phyloP scores from a whole-genome alignment of 2,113 vertebrate genomes.

The Hydropotes inermis region DNA sequence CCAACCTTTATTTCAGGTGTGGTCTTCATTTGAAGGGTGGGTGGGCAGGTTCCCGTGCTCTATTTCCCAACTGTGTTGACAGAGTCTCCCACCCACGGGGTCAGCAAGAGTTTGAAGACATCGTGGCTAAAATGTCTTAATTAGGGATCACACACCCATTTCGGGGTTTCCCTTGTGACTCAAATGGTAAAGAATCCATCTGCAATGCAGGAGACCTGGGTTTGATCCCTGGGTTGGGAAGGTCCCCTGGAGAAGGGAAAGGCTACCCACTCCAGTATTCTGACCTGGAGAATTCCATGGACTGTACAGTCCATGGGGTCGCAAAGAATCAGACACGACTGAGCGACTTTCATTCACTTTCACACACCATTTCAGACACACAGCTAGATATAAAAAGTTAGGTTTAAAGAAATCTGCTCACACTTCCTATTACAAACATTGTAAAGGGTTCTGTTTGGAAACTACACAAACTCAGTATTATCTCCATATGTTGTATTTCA shows the following conservation, averaged over 20 bases:
- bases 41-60: fast-evolving
- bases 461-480: not conserved
- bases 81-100: no score
- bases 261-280: not conserved
- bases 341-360: not conserved
- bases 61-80: fast-evolving
- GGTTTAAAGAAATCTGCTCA: no score
- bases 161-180: not conserved
- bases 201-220: not conserved
- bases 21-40: no score
- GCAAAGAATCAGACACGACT: not conserved
- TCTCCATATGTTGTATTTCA: not conserved
- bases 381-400: not conserved
- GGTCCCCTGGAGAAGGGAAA: not conserved
- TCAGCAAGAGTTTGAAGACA: not conserved
- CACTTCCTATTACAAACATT: not conserved
- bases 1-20: not conserved
- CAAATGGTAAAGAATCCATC: not conserved
- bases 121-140: not conserved
- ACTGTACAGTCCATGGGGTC: not conserved
- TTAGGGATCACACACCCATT: not conserved
- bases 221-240: not conserved
- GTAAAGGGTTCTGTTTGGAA: not conserved
- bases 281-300: not conserved
- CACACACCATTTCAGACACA: not conserved